Percentiles rank a stretch among this genome's conserved stretches.
phyloP scores from a whole-genome alignment of 2,797 vertebrate genomes.

The Rhincodon typus region DNA sequence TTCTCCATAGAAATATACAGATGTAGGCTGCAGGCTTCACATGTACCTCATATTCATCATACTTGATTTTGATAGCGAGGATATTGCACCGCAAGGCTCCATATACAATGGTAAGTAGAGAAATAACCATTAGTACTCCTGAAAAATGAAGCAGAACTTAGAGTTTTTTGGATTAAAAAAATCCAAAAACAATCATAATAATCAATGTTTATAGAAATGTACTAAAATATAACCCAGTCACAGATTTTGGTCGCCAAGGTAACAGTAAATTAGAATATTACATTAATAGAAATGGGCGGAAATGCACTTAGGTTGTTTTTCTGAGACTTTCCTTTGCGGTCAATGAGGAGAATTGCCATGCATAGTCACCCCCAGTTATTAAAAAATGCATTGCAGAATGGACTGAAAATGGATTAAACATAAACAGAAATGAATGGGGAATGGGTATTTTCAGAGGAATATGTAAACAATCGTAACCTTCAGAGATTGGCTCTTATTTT shows the following conservation, averaged over 20 bases:
- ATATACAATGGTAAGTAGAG: slow-evolving; percentile 89
- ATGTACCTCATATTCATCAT: slow-evolving; percentile 82
- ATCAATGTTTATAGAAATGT: background rate
- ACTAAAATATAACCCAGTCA: background rate
- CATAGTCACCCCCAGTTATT: background rate
- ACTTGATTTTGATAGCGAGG: slow-evolving; percentile 93
- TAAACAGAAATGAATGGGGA: background rate
- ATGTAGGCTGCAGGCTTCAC: slow-evolving; percentile 79
- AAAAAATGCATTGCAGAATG: background rate
- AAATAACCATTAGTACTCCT: slow-evolving; percentile 87
- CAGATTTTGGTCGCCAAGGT: background rate
- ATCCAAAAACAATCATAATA: background rate
- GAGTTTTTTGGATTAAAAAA: background rate
- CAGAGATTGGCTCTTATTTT: background rate
- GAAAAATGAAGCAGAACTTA: slow-evolving; percentile 45
- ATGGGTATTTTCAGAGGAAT: background rate
- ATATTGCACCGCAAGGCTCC: slow-evolving; percentile 96
- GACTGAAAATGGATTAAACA: background rate
- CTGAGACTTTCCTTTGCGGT: background rate
- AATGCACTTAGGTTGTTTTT: background rate
- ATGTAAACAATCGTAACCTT: background rate
- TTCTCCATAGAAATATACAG: slow-evolving; percentile 89
- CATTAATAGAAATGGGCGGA: background rate
- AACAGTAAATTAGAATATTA: background rate
- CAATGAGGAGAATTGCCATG: background rate